Base-by-base conservation (phyloP, 2,797 vertebrate species). In the Knipowitschia caucasica region DNA sequence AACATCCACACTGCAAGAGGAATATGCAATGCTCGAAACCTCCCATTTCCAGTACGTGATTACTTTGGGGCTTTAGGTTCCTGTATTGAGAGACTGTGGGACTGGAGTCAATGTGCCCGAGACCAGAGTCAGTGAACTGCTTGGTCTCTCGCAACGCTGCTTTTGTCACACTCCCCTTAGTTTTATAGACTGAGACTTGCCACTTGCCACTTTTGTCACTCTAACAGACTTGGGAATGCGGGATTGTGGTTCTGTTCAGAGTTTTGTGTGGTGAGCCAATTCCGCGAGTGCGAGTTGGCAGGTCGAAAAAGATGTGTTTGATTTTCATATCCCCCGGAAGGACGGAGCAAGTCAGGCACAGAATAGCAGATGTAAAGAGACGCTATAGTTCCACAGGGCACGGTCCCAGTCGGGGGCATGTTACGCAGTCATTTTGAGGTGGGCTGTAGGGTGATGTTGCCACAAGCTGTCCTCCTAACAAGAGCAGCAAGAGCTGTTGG, bases 1-100 rank as follows among this genome's bases (percentile, higher is more conserved):
- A 56, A 56, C 73, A 57, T 75, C 34, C 45, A 9, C 21, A 62
- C 53, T 8, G 3, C 64, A 45, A 50, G 50, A 51, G 55, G 66
- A 67, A 57, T 59, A 67, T 56, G 43, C 51, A 47, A 50, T 56
- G 50, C 57, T 53, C 69, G 55, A 64, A 50, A 69, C 12, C 53
- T 34, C 62, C 47, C 50, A 58, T 61, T 75, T 39, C 29, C 43
- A 62, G 29, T 10, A 21, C 67, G 59, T 67, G 74, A 86, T 77
- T 70, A 74, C 60, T 69, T 85, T 53, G 25, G 80, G 77, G 81
- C 77, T 75, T 78, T 66, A 1, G 81, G 65, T 43, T 36, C 51
- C 27, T 44, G 66, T 64, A 72, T 50, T 64, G 39, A 59, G 66
- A 78, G 68, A 72, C 62, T 57, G 47, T 33, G 46, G 61, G 54